Conservation (phyloP, 2,113 vertebrate genomes). For the Ceratotherium simum region DNA sequence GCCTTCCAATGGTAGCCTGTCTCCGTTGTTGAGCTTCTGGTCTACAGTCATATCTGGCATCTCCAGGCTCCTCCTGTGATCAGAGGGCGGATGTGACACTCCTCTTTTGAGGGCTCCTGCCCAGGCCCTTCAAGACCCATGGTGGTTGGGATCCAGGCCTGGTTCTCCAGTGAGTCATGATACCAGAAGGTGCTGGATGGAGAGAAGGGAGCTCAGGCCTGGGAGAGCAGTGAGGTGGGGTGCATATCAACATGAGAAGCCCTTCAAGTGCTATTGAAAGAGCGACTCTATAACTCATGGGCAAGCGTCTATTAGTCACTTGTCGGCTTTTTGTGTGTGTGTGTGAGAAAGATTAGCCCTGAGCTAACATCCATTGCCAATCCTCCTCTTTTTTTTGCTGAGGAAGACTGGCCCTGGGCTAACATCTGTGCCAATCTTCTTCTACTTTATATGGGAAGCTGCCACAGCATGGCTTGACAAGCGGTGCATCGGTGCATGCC, state of each 20-base stretch:
- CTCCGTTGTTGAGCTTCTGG: neutral
- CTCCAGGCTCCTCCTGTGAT: neutral
- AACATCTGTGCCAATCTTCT: too few species aligned
- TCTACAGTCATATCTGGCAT: accelerated
- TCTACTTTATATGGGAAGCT: too few species aligned
- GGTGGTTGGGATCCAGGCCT: neutral
- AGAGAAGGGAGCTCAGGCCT: neutral
- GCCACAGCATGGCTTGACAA: too few species aligned
- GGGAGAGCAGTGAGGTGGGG: neutral
- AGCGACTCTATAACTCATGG: too few species aligned
- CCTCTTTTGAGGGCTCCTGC: neutral
- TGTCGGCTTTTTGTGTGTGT: neutral
- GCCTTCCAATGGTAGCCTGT: neutral
- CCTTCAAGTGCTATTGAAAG: neutral
- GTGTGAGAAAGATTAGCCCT: too few species aligned
- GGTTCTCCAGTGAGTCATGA: neutral
- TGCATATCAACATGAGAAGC: accelerated
- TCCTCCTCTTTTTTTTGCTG: too few species aligned
- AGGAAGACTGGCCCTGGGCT: too few species aligned
- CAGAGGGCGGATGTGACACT: neutral
- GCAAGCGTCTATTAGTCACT: neutral
- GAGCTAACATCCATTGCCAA: too few species aligned
- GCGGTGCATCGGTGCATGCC: too few species aligned
- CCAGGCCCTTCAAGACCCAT: accelerated
- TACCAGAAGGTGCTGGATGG: neutral